Evolutionary conservation across 1,140 invertebrate species (phyloP), one percentile per base, ranked within the genome.

Genomic region (Polypedilum pembai): DNA sequence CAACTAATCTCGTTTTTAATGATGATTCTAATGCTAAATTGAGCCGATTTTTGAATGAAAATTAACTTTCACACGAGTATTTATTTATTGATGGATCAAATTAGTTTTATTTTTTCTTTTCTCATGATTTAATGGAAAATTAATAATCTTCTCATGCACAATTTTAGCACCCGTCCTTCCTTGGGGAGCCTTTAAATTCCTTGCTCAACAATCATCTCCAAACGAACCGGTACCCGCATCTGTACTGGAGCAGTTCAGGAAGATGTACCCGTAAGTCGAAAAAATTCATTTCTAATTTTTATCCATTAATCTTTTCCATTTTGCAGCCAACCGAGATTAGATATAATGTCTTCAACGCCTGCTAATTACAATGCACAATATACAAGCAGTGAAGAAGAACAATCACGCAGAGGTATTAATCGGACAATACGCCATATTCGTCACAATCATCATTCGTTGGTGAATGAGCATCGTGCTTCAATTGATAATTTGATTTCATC

Each of bases 251-350:
- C 8, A 21, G 3, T 69, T 18, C 20, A 69, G n/a, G 18, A 17
- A 21, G 12, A 20, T 69, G 65, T 69, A 69, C 10, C 17, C 15
- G 65, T 69, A 20, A 69, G 65, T 69, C n/a, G 20, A 8, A 56
- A 56, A 2, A 56, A 17, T 56, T 56, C 2, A 56, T 56, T 15
- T 15, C n/a, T 3, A 56, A 17, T 56, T 56, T 56, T 56, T 17
- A n/a, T n/a, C n/a, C n/a, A n/a, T 56, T 56, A 17, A 56, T 56
- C 10, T 15, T 56, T 3, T 15, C 1, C 4, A 69, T 4, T 18
- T 69, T 69, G 15, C 65, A 69, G 65, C 18, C 5, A 4, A n/a
- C 65, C 65, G 20, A 18, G 65, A 69, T 69, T 69, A 69, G 65
- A 69, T 69, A 20, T 69, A 3, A 20, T 69, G 8, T 69, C 65